Conservation (phyloP, 2,888 invertebrate species). For the Cheilosia vernalis region DNA sequence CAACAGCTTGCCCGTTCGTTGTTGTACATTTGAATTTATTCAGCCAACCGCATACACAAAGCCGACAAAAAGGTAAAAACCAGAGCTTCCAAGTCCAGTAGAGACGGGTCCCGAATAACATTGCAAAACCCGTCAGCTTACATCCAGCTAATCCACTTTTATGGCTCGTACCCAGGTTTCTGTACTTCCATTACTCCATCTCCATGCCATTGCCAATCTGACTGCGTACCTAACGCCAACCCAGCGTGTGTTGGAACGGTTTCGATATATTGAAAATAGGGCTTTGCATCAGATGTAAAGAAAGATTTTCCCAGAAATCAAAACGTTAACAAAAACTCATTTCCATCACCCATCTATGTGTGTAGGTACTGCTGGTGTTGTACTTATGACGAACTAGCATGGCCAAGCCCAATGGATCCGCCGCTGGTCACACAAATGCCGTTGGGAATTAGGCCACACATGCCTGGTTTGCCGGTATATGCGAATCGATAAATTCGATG, state of each 20-base stretch:
- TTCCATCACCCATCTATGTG: neutral
- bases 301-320: constrained; percentile 47
- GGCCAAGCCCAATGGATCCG: constrained; percentile 5
- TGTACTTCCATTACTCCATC: constrained; percentile 35
- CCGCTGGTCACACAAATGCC: constrained; percentile 1
- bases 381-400: neutral
- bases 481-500: constrained; percentile 37
- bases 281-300: neutral
- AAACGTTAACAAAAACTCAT: constrained; percentile 48
- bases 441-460: constrained; percentile 3
- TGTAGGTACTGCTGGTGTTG: no score
- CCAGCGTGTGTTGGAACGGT: neutral
- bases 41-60: constrained; percentile 7
- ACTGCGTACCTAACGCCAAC: constrained; percentile 11
- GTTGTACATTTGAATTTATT: neutral
- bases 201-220: constrained; percentile 5
- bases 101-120: constrained; percentile 23
- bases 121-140: constrained; percentile 40
- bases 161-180: constrained; percentile 16
- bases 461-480: neutral
- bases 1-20: neutral
- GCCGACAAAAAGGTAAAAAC: neutral
- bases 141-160: constrained; percentile 59
- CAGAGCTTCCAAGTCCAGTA: neutral
- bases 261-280: neutral